Evolutionary conservation across 2,888 invertebrate species (phyloP).

Genomic region (Nomada hirtipes): DNA sequence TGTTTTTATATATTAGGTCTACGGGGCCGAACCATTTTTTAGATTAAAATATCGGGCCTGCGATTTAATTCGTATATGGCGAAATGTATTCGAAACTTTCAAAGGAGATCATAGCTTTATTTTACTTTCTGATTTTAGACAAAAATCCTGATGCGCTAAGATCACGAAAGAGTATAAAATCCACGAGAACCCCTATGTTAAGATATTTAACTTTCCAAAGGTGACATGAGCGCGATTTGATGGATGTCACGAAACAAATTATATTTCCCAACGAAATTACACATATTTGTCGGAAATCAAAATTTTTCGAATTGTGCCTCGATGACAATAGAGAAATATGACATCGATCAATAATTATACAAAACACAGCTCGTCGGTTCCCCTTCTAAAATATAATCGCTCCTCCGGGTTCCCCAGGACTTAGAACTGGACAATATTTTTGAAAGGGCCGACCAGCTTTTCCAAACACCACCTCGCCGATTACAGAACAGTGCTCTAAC

Average conservation of each 20-base stretch:
- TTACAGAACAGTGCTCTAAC: constrained; percentile 86
- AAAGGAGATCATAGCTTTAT: too few relatives aligned
- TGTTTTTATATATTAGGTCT: background rate
- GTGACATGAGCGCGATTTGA: constrained; percentile 34
- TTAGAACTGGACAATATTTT: constrained; percentile 51
- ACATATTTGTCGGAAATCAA: background rate
- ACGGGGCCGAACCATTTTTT: background rate
- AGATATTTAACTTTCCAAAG: background rate
- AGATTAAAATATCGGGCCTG: too few relatives aligned
- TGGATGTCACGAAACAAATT: constrained; percentile 21
- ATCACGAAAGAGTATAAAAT: background rate
- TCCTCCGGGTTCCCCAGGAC: constrained; percentile 31
- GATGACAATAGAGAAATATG: constrained; percentile 4
- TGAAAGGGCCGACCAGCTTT: constrained; percentile 73
- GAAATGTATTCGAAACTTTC: too few relatives aligned
- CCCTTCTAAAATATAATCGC: constrained; percentile 10
- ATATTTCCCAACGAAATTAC: background rate
- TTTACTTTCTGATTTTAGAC: too few relatives aligned
- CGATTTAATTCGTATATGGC: too few relatives aligned
- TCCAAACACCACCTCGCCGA: constrained; percentile 79
- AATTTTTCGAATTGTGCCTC: background rate
- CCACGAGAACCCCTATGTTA: background rate
- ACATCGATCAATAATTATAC: constrained; percentile 36
- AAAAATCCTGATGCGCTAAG: too few relatives aligned
- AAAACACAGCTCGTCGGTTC: constrained; percentile 60